phyloP scores from a whole-genome alignment of 2,888 invertebrate species.

The Drosophila heteroneura region DNA sequence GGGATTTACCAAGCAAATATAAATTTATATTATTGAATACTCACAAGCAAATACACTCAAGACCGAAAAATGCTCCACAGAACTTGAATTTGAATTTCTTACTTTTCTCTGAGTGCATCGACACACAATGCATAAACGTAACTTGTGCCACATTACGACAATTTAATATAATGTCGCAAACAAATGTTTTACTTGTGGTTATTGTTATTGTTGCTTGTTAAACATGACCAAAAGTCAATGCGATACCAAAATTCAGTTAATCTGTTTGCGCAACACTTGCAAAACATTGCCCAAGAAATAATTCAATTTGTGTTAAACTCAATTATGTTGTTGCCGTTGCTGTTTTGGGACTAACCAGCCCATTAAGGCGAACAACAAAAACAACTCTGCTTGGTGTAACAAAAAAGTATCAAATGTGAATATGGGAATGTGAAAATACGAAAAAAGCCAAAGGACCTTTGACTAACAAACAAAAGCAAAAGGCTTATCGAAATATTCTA shows the following conservation, averaged over 20 bases:
- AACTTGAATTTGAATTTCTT: background rate
- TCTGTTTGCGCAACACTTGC: slow-evolving; percentile 58
- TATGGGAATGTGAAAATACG: slow-evolving; percentile 17
- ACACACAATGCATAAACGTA: slow-evolving; percentile 30
- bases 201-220: slow-evolving; percentile 42
- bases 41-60: slow-evolving; percentile 12
- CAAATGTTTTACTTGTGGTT: slow-evolving; percentile 35
- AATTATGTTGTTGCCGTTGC: slow-evolving; percentile 35
- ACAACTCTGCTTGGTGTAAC: slow-evolving; percentile 6
- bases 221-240: slow-evolving; percentile 64
- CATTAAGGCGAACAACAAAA: slow-evolving; percentile 26
- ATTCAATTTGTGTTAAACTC: slow-evolving; percentile 42
- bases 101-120: slow-evolving; percentile 3
- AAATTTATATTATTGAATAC: slow-evolving; percentile 76
- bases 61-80: background rate
- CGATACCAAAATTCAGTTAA: slow-evolving; percentile 38
- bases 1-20: slow-evolving; percentile 70
- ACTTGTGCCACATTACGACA: slow-evolving; percentile 34
- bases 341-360: slow-evolving; percentile 13
- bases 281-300: slow-evolving; percentile 56
- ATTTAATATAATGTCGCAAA: slow-evolving; percentile 44
- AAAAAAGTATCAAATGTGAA: slow-evolving; percentile 14
- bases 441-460: slow-evolving; percentile 1
- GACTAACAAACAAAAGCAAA: slow-evolving; percentile 32
- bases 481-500: slow-evolving; percentile 39